Base-by-base conservation (phyloP, 2,797 vertebrate species). In the Myripristis murdjan region DNA sequence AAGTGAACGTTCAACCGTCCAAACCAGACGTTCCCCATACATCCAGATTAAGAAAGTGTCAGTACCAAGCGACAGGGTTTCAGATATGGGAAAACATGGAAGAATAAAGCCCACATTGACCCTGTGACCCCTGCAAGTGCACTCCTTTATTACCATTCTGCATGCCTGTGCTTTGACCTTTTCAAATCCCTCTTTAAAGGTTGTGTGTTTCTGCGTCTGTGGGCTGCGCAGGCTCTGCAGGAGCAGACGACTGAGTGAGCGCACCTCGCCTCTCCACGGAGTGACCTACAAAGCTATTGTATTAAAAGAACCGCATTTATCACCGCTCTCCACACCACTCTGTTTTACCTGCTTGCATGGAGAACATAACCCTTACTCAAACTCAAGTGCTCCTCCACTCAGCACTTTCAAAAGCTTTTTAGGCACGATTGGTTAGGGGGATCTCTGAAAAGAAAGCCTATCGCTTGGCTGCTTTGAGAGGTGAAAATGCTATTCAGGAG, bases 181-280 rank as follows among this genome's bases (percentile, higher is more conserved):
- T 94, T 91, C 90, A 93, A 92, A 93, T 89, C 87, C 78, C 87
- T 88, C 88, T 92, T 91, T 91, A 94, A 94, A 94, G 91, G 91
- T 92, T 91, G 85, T 67, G 37, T 90, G 87, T 86, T 88, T 77
- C 68, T 39, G 83, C 74, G 85, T 92, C 86, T 82, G 83, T 83
- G 82, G 86, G 86, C 74, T 79, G 77, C 26, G 12, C 82, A 44
- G 81, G 82, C 87, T 89, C 76, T 54, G 77, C 81, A 53, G 87
- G 86, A 89, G 84, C 84, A 77, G 72, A 71, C 57, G 70, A 65
- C 86, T 75, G 87, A 90, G 81, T 69, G 83, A 89, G 73, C 53
- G 64, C 83, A 85, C 71, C 82, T 83, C 78, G 52, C 79, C 85
- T 86, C 86, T 84, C 84, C 75, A 77, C 77, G 51, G 73, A 87